phyloP scores from a whole-genome alignment of 2,797 vertebrate genomes.

The Onychomys torridus region DNA sequence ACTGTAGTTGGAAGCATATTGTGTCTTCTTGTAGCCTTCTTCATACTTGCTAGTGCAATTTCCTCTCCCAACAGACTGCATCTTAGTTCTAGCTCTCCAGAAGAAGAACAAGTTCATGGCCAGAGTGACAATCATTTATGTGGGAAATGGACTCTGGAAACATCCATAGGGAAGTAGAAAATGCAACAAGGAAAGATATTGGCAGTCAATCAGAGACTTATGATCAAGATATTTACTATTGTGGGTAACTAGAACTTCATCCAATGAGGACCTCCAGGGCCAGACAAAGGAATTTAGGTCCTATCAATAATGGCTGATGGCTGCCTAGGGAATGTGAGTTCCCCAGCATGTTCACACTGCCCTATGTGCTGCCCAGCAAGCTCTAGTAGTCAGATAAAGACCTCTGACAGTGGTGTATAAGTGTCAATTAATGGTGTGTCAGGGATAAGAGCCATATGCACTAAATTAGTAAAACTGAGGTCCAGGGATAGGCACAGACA shows the following conservation, averaged over 20 bases:
- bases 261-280: background rate
- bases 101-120: conserved; percentile 18
- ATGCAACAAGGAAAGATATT: conserved; percentile 34
- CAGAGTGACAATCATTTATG: background rate
- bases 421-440: background rate
- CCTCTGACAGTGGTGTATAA: background rate
- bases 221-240: background rate
- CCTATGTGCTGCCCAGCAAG: background rate
- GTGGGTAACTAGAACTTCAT: background rate
- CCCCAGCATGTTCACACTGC: background rate
- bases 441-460: background rate
- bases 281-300: background rate
- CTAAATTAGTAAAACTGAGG: background rate
- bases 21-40: background rate
- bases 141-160: conserved; percentile 43
- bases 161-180: background rate
- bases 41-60: background rate
- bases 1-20: background rate
- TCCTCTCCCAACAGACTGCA: background rate
- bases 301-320: background rate
- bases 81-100: background rate
- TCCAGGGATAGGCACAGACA: background rate
- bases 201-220: background rate
- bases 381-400: conserved; percentile 21
- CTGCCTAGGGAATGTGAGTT: background rate